Conservation (phyloP, 2,113 vertebrate species). For the Ceyx margarethae region DNA sequence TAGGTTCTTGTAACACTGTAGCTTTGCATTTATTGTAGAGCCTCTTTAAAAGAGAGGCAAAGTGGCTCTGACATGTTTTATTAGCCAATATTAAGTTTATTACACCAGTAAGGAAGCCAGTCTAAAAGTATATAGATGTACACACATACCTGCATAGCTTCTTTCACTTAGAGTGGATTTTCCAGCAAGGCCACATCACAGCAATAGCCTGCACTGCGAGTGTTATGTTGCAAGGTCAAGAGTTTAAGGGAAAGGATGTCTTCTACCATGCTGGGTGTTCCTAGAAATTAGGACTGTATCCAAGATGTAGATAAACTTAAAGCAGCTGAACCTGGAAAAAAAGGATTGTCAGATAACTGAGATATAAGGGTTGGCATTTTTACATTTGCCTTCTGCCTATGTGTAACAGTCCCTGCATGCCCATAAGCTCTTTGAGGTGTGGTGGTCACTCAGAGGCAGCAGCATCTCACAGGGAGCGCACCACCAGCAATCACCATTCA, state of each 20-base stretch:
- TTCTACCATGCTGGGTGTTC: neutral
- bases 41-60: constrained; percentile 27
- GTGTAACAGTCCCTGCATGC: neutral
- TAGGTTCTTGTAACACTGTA: neutral
- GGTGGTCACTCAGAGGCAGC: fast-evolving
- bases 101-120: neutral
- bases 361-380: neutral
- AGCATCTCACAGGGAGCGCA: neutral
- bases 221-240: neutral
- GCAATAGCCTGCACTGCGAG: neutral
- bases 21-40: neutral
- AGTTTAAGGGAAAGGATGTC: neutral
- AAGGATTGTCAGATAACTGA: neutral
- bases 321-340: neutral
- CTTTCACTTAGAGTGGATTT: neutral
- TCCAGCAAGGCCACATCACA: neutral
- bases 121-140: neutral
- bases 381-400: neutral
- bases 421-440: neutral
- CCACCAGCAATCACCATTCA: fast-evolving
- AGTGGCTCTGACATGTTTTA: constrained; percentile 37
- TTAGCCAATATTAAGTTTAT: neutral
- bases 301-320: neutral
- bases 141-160: neutral
- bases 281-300: neutral